Evolutionary conservation across 2,888 invertebrate species (phyloP), one percentile per base, ranked within the genome.

Genomic region (Pristionchus mayeri): DNA sequence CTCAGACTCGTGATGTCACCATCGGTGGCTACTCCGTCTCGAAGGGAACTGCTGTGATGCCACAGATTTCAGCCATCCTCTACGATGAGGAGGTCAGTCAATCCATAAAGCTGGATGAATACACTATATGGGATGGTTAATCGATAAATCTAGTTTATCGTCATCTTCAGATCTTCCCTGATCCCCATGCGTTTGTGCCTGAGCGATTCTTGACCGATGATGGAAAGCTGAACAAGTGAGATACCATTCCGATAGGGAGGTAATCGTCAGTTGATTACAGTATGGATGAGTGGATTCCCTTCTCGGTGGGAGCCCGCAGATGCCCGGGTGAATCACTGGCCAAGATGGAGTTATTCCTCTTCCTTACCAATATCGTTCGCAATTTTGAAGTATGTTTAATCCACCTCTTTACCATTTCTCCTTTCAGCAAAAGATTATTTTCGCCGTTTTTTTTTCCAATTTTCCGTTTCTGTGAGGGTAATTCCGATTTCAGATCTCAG

Each of bases 291-390:
- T 78, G 78, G 78, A 37, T 78, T 21, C 78, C 78, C 24, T 78
- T 78, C 78, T 78, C 78, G 11, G 16, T 78, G 48, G 78, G 78
- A 48, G 78, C 78, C 34, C 78, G 78, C 16, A 21, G 78, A 27
- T 78, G 78, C 13, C 78, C 78, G 18, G 78, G 78, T 21, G 78
- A 78, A n/a, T 78, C 78, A 48, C 34, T 78, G 48, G 78, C 78
- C 48, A 78, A 52, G 52, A 78, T 78, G 78, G 78, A 78, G 30
- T 27, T 78, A n/a, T 78, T 78, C 78, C 78, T 78, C 50, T 78
- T 78, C 52, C 78, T 78, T 18, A 78, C 78, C 78, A 78, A 78
- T 34, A 21, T 78, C 78, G 52, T 78, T 18, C 50, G 27, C 48
- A 48, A 78, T 40, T 78, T 78, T 78, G 78, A 78, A 50, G 78